Evolutionary conservation across 1,140 invertebrate genomes (phyloP).

Genomic region (Leptonema lineaticorne): DNA sequence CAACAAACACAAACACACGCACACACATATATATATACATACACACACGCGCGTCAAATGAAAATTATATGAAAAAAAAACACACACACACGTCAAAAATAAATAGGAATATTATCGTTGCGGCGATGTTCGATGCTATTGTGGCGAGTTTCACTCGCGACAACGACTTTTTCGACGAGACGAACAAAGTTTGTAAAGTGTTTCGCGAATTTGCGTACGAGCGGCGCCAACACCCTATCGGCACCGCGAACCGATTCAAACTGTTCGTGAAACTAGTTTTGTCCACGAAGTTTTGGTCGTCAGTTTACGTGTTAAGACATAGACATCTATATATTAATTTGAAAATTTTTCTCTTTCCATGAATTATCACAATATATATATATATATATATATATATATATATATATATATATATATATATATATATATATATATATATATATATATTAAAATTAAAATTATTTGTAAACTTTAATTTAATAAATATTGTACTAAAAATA

Average conservation of each 20-base stretch:
- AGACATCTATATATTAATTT: too few relatives aligned
- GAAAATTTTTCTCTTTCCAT: too few relatives aligned
- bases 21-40: slow-evolving; percentile 8
- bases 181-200: slow-evolving; percentile 6
- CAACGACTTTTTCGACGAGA: background rate
- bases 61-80: background rate
- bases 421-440: too few relatives aligned
- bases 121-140: background rate
- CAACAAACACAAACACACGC: slow-evolving; percentile 6
- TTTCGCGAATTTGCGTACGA: too few relatives aligned
- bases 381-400: too few relatives aligned
- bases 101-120: too few relatives aligned
- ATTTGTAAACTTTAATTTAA: too few relatives aligned
- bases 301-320: background rate
- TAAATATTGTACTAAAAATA: too few relatives aligned
- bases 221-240: background rate
- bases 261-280: background rate
- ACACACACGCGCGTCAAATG: background rate
- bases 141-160: background rate
- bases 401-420: too few relatives aligned
- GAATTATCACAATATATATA: too few relatives aligned
- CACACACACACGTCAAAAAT: too few relatives aligned
- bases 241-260: background rate
- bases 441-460: too few relatives aligned
- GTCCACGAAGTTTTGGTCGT: background rate